These are phyloP conservation scores for Chaunax sp. DNA, from an alignment of 2,797 vertebrate species.

Conservation along the genomic window DNA sequence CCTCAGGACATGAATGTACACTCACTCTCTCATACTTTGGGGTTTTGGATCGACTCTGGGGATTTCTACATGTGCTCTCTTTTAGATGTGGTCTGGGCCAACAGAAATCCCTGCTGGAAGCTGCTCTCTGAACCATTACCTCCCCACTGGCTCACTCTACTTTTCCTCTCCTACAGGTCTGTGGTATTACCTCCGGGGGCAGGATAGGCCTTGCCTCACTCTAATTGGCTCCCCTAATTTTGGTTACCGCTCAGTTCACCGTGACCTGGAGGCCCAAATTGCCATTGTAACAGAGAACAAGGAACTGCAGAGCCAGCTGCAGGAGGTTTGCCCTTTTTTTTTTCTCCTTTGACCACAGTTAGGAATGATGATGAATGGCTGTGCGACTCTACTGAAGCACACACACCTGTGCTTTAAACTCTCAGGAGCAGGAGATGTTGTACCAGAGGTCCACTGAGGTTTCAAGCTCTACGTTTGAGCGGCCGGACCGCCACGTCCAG, in stretches of 20 bases:
- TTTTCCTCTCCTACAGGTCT: conserved; percentile 85
- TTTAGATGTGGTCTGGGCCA: conserved; percentile 70
- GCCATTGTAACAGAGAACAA: conserved; percentile 94
- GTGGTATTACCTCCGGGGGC: conserved; percentile 95
- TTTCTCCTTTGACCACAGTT: background rate
- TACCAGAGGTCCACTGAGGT: conserved; percentile 88
- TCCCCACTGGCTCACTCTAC: conserved; percentile 28
- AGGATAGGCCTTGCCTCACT: conserved; percentile 92
- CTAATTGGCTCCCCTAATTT: conserved; percentile 98
- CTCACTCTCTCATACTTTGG: conserved; percentile 62
- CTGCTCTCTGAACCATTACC: conserved; percentile 43
- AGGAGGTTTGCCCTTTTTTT: conserved; percentile 83
- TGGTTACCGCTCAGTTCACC: conserved; percentile 96
- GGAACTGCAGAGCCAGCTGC: conserved; percentile 91
- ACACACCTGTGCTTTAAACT: conserved; percentile 40
- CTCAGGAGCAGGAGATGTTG: conserved; percentile 92
- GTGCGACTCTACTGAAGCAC: conserved; percentile 9
- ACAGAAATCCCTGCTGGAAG: conserved; percentile 54
- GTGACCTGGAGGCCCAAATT: conserved; percentile 97
- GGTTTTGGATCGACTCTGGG: conserved; percentile 71
- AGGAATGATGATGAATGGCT: conserved; percentile 31
- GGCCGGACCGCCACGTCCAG: conserved; percentile 89
- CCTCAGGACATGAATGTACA: conserved; percentile 68
- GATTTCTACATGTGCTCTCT: conserved; percentile 75
- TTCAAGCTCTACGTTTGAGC: conserved; percentile 89